A percentile compares a stretch with the other conserved stretches of the same genome.
phyloP scores from a whole-genome alignment of 2,797 vertebrate species.

The Myotis myotis region DNA sequence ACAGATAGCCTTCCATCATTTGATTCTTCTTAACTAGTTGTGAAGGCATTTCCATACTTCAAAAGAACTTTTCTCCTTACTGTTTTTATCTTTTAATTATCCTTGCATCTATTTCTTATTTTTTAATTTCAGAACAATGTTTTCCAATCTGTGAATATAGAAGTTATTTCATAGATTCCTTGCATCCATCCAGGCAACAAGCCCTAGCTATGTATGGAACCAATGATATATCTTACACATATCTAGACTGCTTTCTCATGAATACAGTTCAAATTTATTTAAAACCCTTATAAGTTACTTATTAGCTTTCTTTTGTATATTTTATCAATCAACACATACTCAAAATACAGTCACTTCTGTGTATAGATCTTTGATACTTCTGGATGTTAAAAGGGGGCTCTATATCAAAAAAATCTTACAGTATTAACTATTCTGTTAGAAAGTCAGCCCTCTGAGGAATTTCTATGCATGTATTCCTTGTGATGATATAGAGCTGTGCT shows the following conservation, averaged over 20 bases:
- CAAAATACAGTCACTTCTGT: not conserved
- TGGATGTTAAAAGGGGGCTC: not conserved
- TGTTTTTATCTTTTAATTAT: not conserved
- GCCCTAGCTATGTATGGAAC: not conserved
- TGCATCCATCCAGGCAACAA: not conserved
- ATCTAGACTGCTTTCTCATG: not conserved
- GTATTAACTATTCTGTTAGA: not conserved
- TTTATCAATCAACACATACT: not conserved
- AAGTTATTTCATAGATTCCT: not conserved
- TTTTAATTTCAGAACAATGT: conserved; percentile 16
- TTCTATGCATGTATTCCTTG: not conserved
- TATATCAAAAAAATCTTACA: not conserved
- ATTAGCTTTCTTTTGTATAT: not conserved
- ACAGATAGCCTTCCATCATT: not conserved
- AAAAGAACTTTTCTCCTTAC: not conserved
- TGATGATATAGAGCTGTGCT: not conserved
- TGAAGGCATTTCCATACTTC: not conserved
- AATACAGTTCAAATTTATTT: not conserved
- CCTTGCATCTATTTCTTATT: conserved; percentile 3
- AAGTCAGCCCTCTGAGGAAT: not conserved
- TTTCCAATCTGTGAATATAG: not conserved
- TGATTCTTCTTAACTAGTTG: not conserved
- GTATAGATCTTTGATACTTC: not conserved
- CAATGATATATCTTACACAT: not conserved
- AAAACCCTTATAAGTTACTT: not conserved